Percentiles rank a stretch among this genome's conserved stretches.
Evolutionary conservation across 2,113 vertebrate genomes (phyloP).

Genomic region (Phaethornis superciliosus): DNA sequence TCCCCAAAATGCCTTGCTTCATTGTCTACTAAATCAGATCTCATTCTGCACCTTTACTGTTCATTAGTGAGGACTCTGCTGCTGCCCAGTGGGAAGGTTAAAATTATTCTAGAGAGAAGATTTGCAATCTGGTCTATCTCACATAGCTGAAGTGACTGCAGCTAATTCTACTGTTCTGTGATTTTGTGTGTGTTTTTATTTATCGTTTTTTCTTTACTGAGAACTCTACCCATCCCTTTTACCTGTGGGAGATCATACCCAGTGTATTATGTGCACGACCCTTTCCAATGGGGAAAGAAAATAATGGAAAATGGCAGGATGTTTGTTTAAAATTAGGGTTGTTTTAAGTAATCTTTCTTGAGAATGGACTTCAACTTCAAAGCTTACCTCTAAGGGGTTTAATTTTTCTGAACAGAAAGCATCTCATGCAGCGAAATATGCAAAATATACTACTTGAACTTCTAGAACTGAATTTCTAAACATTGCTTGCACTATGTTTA

Average conservation of each 20-base stretch:
- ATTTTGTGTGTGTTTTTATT: neutral
- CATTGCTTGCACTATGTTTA: neutral
- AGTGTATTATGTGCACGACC: neutral
- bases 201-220: neutral
- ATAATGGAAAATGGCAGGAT: neutral
- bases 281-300: neutral
- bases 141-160: neutral
- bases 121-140: neutral
- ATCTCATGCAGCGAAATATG: neutral
- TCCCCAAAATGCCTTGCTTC: neutral
- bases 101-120: neutral
- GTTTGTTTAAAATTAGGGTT: neutral
- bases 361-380: neutral
- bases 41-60: neutral
- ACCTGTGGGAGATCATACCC: accelerated
- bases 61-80: neutral
- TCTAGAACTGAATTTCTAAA: neutral
- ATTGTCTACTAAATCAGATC: neutral
- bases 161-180: neutral
- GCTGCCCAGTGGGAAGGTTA: neutral
- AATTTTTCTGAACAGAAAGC: neutral
- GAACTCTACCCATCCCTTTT: neutral
- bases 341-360: neutral
- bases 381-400: neutral
- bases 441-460: neutral